Evolutionary conservation across 2,113 vertebrate species (phyloP).

Genomic region (Macaca mulatta): DNA sequence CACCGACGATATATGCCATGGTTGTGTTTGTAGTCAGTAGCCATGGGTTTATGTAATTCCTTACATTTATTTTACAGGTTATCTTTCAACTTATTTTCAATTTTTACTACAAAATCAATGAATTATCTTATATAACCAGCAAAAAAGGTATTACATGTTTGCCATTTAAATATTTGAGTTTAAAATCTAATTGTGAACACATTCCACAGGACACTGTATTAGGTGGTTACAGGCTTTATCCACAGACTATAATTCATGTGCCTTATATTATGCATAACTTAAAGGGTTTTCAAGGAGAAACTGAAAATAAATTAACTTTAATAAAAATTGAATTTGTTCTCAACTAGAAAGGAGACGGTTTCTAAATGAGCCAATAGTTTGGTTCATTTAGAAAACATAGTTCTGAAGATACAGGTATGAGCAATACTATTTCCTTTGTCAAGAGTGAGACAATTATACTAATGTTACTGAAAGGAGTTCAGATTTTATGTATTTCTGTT

Average conservation of each 20-base stretch:
- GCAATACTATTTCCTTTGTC: neutral
- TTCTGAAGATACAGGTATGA: conserved; percentile 6
- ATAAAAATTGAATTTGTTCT: conserved; percentile 28
- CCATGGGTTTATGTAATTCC: neutral
- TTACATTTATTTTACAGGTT: neutral
- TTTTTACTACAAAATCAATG: conserved; percentile 12
- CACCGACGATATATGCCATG: neutral
- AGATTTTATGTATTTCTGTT: conserved; percentile 45
- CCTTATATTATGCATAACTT: conserved; percentile 12
- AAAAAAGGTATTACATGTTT: neutral
- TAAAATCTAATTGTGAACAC: neutral
- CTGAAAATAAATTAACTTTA: conserved; percentile 28
- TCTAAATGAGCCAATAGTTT: conserved; percentile 33
- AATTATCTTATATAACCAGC: neutral
- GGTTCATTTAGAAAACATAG: neutral
- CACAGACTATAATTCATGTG: neutral
- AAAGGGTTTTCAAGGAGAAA: conserved; percentile 33
- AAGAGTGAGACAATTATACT: conserved; percentile 6
- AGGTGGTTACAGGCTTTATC: neutral
- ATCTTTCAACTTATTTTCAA: neutral
- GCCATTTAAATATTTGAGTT: neutral
- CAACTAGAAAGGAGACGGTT: neutral
- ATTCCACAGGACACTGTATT: neutral
- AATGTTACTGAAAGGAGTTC: neutral
- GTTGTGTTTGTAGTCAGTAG: neutral